Percentiles rank a stretch among this genome's conserved stretches.
These are phyloP conservation scores for Chanos chanos DNA, from an alignment of 2,797 vertebrate species.

Conservation along the genomic window DNA sequence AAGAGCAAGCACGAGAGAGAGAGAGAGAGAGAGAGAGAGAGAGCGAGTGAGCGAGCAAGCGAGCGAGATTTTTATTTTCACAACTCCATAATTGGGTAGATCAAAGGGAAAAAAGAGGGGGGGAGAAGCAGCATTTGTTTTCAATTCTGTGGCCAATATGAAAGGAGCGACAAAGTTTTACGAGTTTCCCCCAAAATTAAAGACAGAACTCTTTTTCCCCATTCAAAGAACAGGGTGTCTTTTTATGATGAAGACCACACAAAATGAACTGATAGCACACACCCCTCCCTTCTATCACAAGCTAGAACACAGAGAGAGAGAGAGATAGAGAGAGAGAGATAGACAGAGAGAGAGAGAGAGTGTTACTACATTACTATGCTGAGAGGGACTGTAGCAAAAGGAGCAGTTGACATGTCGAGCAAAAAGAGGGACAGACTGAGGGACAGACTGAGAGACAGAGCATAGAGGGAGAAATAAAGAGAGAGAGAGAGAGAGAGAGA, in stretches of 20 bases:
- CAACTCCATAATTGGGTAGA: conserved; percentile 95
- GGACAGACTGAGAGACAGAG: conserved; percentile 38
- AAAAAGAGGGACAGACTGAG: conserved; percentile 42
- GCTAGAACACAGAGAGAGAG: conserved; percentile 12
- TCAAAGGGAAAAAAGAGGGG: conserved; percentile 77
- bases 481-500: background rate
- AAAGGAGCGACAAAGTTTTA: conserved; percentile 93
- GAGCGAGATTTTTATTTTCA: conserved; percentile 88
- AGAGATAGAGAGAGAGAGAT: background rate
- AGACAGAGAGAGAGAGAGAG: background rate
- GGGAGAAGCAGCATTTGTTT: conserved; percentile 89
- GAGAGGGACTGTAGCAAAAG: too few species aligned
- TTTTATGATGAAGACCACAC: conserved; percentile 93
- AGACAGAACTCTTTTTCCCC: conserved; percentile 84
- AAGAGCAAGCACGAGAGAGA: conserved; percentile 28
- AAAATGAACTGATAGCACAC: conserved; percentile 87
- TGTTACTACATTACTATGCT: too few species aligned
- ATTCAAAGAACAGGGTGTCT: conserved; percentile 88
- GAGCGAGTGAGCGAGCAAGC: conserved; percentile 59
- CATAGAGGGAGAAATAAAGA: conserved; percentile 3
- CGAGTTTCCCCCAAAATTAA: conserved; percentile 94
- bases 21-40: conserved; percentile 66
- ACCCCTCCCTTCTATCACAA: conserved; percentile 32
- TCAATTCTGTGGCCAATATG: conserved; percentile 87
- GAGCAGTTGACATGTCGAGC: too few species aligned